Percentiles rank a stretch among this genome's conserved stretches.
Conservation (phyloP, 2,113 vertebrate genomes). For the Bos indicus region DNA sequence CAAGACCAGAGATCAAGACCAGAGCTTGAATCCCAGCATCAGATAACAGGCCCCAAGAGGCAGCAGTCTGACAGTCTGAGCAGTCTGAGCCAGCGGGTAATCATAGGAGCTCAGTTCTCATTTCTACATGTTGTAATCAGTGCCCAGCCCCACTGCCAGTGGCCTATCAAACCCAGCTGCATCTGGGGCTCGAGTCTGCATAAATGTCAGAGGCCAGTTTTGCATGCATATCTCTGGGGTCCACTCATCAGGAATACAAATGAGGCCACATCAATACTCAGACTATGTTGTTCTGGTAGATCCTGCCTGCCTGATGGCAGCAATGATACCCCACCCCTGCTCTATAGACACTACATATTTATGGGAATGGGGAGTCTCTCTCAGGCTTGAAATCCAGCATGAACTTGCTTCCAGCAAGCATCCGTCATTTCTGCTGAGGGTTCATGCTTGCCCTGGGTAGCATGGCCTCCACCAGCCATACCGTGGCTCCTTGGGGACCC, state of each 20-base stretch:
- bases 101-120: background rate
- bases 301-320: background rate
- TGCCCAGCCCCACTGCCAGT: background rate
- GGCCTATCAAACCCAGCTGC: background rate
- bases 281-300: background rate
- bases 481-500: background rate
- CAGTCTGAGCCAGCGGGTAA: accelerated
- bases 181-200: accelerated
- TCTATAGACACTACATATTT: background rate
- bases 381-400: background rate
- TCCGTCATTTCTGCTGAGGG: background rate
- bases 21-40: background rate
- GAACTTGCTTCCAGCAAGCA: accelerated
- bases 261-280: background rate
- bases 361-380: background rate
- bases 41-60: background rate
- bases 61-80: background rate
- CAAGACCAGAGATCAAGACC: background rate
- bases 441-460: background rate
- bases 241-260: background rate
- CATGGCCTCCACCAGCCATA: background rate
- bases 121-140: background rate
- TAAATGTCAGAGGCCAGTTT: background rate
- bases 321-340: accelerated
- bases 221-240: accelerated